Conservation (phyloP, 2,888 invertebrate genomes). For the Rhagonycha fulva region DNA sequence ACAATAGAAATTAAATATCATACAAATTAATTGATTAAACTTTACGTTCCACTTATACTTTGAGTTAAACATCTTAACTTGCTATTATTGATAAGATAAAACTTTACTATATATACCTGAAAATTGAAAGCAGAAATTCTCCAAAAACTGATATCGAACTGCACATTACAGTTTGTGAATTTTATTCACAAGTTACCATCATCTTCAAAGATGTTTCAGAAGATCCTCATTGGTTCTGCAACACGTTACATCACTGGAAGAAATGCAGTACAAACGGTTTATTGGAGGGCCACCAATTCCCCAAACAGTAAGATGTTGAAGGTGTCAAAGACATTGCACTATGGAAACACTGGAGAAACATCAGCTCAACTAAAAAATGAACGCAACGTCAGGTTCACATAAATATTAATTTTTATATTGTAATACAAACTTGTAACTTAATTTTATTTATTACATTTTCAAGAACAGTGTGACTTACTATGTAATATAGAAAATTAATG, state of each 20-base stretch:
- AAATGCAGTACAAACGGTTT: conserved; percentile 74
- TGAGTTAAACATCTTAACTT: background rate
- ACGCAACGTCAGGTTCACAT: background rate
- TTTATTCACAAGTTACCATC: background rate
- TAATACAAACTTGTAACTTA: background rate
- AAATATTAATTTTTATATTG: background rate
- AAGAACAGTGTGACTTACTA: background rate
- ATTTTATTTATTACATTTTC: background rate
- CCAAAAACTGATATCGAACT: background rate
- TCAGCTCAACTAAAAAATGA: background rate
- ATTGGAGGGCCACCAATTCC: conserved; percentile 61
- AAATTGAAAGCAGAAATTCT: background rate
- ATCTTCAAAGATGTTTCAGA: conserved; percentile 44
- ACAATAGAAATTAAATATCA: background rate
- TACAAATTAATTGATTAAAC: background rate
- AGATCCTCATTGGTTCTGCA: conserved; percentile 67
- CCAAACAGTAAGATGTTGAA: conserved; percentile 40
- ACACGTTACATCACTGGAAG: conserved; percentile 73
- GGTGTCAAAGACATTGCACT: conserved; percentile 42
- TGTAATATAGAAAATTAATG: background rate
- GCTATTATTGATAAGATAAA: background rate
- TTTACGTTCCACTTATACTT: background rate
- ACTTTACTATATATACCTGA: background rate
- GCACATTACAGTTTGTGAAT: background rate
- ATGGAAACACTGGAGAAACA: conserved; percentile 24